phyloP scores from a whole-genome alignment of 2,113 vertebrate genomes.

The Thermophis baileyi region DNA sequence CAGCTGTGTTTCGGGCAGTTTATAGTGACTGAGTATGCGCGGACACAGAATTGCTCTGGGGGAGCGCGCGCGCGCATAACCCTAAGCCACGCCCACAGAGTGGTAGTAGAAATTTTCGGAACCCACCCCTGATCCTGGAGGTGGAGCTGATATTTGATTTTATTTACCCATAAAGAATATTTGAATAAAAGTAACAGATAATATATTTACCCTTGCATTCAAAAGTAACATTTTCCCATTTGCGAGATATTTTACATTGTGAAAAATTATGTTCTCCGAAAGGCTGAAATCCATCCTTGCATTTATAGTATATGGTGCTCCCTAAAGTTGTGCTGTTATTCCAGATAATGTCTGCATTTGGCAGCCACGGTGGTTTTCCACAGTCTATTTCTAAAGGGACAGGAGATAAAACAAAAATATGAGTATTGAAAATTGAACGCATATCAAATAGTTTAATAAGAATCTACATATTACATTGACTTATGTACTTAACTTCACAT shows the following conservation, averaged over 20 bases:
- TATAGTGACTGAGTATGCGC: no score
- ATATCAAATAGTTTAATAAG: not conserved
- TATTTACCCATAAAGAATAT: not conserved
- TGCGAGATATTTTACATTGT: constrained; percentile 63
- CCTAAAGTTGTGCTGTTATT: constrained; percentile 60
- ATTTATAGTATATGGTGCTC: constrained; percentile 70
- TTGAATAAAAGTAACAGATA: not conserved
- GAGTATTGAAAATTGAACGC: not conserved
- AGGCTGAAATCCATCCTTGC: constrained; percentile 71
- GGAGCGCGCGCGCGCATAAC: no score
- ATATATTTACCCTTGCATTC: constrained; percentile 72
- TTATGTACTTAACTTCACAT: not conserved
- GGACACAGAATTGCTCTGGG: no score
- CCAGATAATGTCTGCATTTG: constrained; percentile 70
- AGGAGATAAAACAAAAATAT: constrained; percentile 29
- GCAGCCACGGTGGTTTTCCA: constrained; percentile 66
- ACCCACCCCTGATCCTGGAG: no score
- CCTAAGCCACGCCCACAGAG: no score
- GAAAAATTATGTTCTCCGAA: constrained; percentile 67
- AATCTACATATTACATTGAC: rapidly evolving
- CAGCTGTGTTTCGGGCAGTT: no score
- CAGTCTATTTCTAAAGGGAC: constrained; percentile 71
- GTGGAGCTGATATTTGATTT: not conserved
- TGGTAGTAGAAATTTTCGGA: no score
- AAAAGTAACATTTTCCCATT: constrained; percentile 67